These are phyloP conservation scores for Lottia gigantea DNA, from an alignment of 2,888 invertebrate genomes.

Conservation along the genomic window DNA sequence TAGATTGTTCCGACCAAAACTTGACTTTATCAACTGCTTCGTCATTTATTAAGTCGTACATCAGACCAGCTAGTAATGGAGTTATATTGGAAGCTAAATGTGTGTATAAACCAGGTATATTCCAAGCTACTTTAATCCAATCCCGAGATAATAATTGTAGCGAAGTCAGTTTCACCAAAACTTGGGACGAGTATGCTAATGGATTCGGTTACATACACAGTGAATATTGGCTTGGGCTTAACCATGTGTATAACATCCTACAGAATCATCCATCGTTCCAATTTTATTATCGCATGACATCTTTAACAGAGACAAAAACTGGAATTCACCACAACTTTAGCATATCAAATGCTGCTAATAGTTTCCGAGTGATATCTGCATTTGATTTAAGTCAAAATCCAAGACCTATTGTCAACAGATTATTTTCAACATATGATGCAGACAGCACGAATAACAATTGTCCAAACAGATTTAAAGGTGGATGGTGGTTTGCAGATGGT, in stretches of 20 bases:
- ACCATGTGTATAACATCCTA: not conserved
- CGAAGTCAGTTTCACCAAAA: not conserved
- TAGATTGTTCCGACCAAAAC: too few species aligned
- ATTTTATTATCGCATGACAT: too few species aligned
- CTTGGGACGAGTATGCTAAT: not conserved
- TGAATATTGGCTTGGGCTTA: not conserved
- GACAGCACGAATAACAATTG: not conserved
- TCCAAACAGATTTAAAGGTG: not conserved
- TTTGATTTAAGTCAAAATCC: too few species aligned
- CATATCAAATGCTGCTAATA: too few species aligned
- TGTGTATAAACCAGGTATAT: not conserved
- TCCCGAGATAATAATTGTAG: not conserved
- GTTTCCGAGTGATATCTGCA: too few species aligned
- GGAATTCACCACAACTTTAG: too few species aligned
- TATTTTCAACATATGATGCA: not conserved
- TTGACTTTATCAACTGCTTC: too few species aligned
- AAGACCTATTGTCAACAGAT: not conserved
- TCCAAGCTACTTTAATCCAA: not conserved
- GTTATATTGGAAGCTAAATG: not conserved
- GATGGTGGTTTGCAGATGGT: not conserved
- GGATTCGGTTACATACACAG: not conserved
- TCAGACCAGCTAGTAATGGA: not conserved
- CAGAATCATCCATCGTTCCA: not conserved
- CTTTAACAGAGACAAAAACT: too few species aligned
- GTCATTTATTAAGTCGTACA: not conserved